A percentile compares a stretch with the other conserved stretches of the same genome.
phyloP scores from a whole-genome alignment of 2,888 invertebrate genomes.

The Apocheima hispidaria region DNA sequence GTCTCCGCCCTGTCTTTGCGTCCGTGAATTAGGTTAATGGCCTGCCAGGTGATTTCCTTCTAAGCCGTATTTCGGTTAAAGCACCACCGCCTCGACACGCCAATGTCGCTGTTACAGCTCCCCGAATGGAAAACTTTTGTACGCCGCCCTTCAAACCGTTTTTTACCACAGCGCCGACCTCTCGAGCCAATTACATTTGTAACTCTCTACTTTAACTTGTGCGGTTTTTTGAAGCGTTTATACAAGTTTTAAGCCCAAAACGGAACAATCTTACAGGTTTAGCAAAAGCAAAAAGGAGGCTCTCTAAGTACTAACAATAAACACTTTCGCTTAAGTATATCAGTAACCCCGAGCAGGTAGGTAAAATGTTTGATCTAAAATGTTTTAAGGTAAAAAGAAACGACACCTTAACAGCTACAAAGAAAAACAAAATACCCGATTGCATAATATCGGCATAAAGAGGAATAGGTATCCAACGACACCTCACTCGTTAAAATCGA shows the following conservation, averaged over 20 bases:
- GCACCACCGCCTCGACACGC: slow-evolving; percentile 75
- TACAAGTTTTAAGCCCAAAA: background rate
- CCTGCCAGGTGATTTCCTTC: slow-evolving; percentile 85
- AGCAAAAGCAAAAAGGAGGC: background rate
- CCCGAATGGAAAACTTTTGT: slow-evolving; percentile 60
- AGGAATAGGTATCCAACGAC: too few species aligned
- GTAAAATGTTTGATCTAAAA: background rate
- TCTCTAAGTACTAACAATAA: background rate
- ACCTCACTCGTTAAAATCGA: too few species aligned
- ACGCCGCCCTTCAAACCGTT: slow-evolving; percentile 31
- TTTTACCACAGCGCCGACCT: slow-evolving; percentile 13
- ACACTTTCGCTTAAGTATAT: background rate
- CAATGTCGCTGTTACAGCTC: slow-evolving; percentile 72
- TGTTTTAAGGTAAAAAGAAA: slow-evolving; percentile 1
- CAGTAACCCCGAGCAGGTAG: background rate
- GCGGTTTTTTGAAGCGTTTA: slow-evolving; percentile 14
- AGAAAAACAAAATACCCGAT: too few species aligned
- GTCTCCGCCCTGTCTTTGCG: slow-evolving; percentile 84
- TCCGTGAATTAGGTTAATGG: slow-evolving; percentile 86
- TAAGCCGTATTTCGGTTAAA: slow-evolving; percentile 79
- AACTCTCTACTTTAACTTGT: slow-evolving; percentile 25
- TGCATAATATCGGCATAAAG: too few species aligned
- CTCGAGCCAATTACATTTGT: slow-evolving; percentile 30
- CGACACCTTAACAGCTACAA: too few species aligned
- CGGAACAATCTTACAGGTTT: background rate